Base-by-base conservation (phyloP, 2,797 vertebrate species). In the Enteromius anoplus region DNA sequence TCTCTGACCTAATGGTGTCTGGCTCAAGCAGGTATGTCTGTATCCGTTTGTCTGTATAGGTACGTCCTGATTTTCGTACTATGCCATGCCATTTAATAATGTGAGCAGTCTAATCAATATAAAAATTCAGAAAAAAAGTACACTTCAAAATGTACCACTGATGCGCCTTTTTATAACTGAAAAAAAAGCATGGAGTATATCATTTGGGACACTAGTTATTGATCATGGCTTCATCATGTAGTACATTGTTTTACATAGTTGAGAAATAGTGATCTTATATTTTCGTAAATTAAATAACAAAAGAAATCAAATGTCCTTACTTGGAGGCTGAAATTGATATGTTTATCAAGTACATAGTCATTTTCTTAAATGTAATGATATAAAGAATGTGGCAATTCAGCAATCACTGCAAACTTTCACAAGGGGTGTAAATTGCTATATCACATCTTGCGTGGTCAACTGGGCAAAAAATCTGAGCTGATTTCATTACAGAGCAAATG, bases 351-450 rank as follows among this genome's bases (percentile, higher is more conserved):
- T 17, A 47, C 34, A 79, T 1, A 21, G 23, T 42, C 11, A 2
- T 73, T 34, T 73, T 29, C 4, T 68, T 51, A 21, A 23, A 68
- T 40, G 7, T 19, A 66, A 75, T 32, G 15, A 47, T 78, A 47
- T 68, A 11, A 71, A 45, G 45, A 32, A 12, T 60, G 53, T 1
- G 37, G 11, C 34, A 37, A 55, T 4, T 40, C 51, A 3, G 32
- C 9, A 37, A 72, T 8, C 55, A 58, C 40, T 23, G 0, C 11
- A 72, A 58, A 68, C 49, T 34, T 81, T 72, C 29, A 64, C 53
- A 47, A 23, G 29, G 19, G 60, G 81, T 69, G 66, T 53, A 78
- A 85, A 83, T 68, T 85, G 65, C 65, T 84, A 80, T 60, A 84
- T 82, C 79, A 84, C 71, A 80, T 80, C 40, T 81, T 37, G 19